Conservation (phyloP, 2,797 vertebrate genomes). For the Martes flavigula region DNA sequence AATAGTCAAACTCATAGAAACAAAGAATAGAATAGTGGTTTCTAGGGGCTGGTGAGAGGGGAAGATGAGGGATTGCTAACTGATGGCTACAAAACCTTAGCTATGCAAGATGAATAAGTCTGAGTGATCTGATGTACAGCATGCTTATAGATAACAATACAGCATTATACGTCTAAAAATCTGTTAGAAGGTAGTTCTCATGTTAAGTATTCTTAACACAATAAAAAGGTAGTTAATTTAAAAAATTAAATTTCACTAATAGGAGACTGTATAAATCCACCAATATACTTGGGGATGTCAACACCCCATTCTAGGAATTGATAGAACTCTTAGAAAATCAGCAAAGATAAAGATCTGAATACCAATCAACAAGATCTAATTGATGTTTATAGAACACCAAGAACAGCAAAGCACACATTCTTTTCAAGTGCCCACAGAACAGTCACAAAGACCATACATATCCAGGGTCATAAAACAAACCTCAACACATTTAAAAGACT, state of each 20-base stretch:
- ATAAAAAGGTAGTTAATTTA: background rate
- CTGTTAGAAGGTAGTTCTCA: background rate
- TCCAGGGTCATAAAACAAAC: background rate
- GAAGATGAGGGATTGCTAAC: background rate
- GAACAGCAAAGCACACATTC: background rate
- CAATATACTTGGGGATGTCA: background rate
- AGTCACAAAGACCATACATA: background rate
- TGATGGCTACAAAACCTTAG: background rate
- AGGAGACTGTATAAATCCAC: background rate
- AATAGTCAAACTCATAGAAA: background rate
- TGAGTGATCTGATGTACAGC: background rate
- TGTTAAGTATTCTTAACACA: background rate
- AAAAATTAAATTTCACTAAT: background rate
- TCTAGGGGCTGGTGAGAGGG: background rate
- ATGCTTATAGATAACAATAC: background rate
- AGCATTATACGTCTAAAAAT: background rate
- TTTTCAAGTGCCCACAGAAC: background rate
- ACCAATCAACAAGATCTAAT: background rate
- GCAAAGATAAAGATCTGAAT: background rate
- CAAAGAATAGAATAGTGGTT: background rate
- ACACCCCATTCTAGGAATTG: background rate
- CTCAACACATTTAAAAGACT: background rate
- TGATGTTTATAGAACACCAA: background rate
- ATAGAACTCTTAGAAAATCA: background rate
- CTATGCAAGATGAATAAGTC: background rate